Evolutionary conservation across 2,888 invertebrate species (phyloP), one percentile per base, ranked within the genome.

Genomic region (Drosophila emarginata): DNA sequence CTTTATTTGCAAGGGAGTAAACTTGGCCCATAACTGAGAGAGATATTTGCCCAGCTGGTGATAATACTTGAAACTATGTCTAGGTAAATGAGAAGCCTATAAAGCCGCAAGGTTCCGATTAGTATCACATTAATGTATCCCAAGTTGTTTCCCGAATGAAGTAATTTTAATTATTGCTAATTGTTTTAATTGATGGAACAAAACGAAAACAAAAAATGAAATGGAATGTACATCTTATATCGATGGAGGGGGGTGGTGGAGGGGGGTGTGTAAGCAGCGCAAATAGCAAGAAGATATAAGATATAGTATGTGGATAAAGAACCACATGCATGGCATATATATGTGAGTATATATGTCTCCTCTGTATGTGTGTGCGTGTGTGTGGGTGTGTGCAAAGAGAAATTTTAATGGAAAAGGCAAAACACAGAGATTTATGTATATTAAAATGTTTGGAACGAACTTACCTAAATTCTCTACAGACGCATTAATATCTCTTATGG

Each of bases 391-490:
- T 75, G 87, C 81, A 73, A 83, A 88, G 85, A 84, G 87, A 82
- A 87, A 80, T 61, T 71, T 77, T 60, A 58, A 76, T 80, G 74
- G 58, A 58, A 67, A 72, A 69, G 50, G 65, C 71, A 67, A 82
- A 79, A 74, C 56, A 67, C 32, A 61, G 60, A 74, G 56, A 58
- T 56, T 67, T 50, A 5, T 54, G 9, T 32, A 7, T 32, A 9
- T 32, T 2, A 32, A 23, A 15, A 15, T 45, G 15, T 39, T 67
- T 36, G 4, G 1, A 12, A 23, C 14, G 15, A 70, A 90, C 88
- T 91, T 92, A 95, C 95, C 95, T 91, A 95, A 93, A 92, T 95
- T 95, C 92, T 95, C 95, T 67, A 94, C 94, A 82, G 95, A 95
- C 82, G 95, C 94, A 91, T 95, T 95, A 89, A 95, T 94, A 85